Evolutionary conservation across 1,140 invertebrate species (phyloP).

Genomic region (Apocrypta bakeri): DNA sequence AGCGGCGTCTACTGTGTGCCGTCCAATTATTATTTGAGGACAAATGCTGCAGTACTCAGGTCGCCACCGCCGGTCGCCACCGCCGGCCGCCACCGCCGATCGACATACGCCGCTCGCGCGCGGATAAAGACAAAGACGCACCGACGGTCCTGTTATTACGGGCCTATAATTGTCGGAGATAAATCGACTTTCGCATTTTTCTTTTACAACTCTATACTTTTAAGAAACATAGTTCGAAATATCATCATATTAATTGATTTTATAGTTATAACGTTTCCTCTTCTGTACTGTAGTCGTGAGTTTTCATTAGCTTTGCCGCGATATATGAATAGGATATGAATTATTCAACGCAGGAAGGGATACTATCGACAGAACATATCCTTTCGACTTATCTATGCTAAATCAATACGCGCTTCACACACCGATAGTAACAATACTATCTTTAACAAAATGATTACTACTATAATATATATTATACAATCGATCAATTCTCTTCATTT

Average conservation of each 20-base stretch:
- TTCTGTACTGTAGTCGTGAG: too few relatives aligned
- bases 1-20: slow-evolving; percentile 47
- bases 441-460: too few relatives aligned
- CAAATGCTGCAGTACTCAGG: slow-evolving; percentile 64
- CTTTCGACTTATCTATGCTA: background rate
- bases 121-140: background rate
- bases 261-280: too few relatives aligned
- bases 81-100: too few relatives aligned
- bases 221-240: background rate
- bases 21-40: slow-evolving; percentile 71
- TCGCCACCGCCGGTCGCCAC: too few relatives aligned
- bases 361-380: background rate
- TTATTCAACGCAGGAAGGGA: background rate
- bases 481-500: background rate
- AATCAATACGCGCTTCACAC: background rate
- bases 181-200: background rate
- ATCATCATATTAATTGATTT: too few relatives aligned
- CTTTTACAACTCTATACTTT: background rate
- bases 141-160: background rate
- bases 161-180: background rate
- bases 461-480: background rate
- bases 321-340: too few relatives aligned
- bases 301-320: too few relatives aligned
- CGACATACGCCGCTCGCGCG: slow-evolving; percentile 19
- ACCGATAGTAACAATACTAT: background rate